Conservation (phyloP, 2,113 vertebrate genomes). For the Columbina picui region DNA sequence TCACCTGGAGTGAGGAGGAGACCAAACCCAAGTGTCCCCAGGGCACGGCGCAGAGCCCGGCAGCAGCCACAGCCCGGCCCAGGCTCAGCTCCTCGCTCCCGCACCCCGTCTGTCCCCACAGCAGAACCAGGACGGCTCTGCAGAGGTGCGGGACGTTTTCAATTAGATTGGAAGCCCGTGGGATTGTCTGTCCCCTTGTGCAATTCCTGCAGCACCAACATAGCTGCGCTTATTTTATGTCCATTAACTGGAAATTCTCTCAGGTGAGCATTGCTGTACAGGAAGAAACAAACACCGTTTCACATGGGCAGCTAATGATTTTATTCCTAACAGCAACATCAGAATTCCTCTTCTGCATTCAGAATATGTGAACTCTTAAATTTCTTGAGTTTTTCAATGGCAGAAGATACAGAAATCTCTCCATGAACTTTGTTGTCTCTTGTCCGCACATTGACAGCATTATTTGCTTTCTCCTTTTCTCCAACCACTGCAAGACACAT, state of each 20-base stretch:
- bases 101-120: neutral
- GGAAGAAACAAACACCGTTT: constrained; percentile 1
- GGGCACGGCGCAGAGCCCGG: accelerated
- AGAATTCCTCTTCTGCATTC: constrained; percentile 91
- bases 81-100: accelerated
- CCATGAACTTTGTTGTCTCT: constrained; percentile 95
- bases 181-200: neutral
- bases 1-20: neutral
- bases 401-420: constrained; percentile 81
- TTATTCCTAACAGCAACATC: constrained; percentile 17
- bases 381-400: constrained; percentile 83
- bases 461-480: constrained; percentile 89
- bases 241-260: neutral
- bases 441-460: constrained; percentile 88
- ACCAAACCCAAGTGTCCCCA: neutral
- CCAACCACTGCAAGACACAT: constrained; percentile 86
- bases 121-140: neutral
- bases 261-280: neutral
- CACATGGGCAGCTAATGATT: neutral
- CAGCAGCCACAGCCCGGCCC: neutral
- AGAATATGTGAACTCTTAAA: constrained; percentile 79
- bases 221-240: neutral
- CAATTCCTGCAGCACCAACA: neutral
- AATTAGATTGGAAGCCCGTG: neutral
- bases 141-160: neutral